Evolutionary conservation across 23 tunicate genomes (phyloP).

Genomic region (Trididemnum nubilum): DNA sequence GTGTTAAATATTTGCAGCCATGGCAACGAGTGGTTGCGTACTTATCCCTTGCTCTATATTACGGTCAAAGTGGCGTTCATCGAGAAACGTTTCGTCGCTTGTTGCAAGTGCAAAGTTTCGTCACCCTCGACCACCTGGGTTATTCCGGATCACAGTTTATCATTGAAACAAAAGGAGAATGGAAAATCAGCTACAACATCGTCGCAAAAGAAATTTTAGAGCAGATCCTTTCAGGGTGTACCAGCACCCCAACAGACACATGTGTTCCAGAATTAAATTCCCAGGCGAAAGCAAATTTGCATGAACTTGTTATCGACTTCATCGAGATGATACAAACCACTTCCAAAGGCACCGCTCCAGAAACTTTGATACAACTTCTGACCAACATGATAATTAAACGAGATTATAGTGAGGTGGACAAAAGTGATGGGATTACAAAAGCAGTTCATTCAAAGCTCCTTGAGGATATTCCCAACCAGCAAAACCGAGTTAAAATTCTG

Average conservation of each 20-base stretch:
- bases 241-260: not conserved
- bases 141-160: conserved; percentile 48
- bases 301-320: conserved; percentile 31
- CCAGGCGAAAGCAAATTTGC: conserved; percentile 16
- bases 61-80: conserved; percentile 51
- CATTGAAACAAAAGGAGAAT: conserved; percentile 26
- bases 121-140: conserved; percentile 29
- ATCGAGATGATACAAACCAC: conserved; percentile 21
- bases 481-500: conserved; percentile 28
- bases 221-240: conserved; percentile 33
- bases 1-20: not conserved
- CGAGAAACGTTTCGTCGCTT: conserved; percentile 19
- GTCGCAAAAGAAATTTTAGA: conserved; percentile 73
- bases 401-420: conserved; percentile 16
- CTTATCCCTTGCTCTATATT: conserved; percentile 48
- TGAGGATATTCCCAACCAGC: conserved; percentile 18
- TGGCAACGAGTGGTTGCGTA: conserved; percentile 65
- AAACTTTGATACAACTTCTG: conserved; percentile 3
- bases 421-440: not conserved
- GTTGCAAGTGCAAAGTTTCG: not conserved
- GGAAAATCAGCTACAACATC: conserved; percentile 52
- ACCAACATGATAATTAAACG: conserved; percentile 34
- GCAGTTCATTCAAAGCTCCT: conserved; percentile 17
- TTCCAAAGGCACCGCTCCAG: not conserved
- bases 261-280: not conserved